Evolutionary conservation across 1,140 invertebrate species (phyloP), one percentile per base, ranked within the genome.

Genomic region (Neocloeon triangulifer): DNA sequence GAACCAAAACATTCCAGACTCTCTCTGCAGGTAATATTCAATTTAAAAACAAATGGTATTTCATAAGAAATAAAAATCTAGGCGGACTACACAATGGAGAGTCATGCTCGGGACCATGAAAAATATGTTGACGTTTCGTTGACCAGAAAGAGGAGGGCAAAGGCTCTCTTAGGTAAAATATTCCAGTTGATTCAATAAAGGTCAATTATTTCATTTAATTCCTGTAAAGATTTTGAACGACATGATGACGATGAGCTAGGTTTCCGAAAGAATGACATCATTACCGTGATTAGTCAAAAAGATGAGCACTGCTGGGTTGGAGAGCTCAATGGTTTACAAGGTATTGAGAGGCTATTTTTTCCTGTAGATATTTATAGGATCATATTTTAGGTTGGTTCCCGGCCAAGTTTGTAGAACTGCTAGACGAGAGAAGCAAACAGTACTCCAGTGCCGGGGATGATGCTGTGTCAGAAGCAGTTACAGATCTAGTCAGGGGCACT

Each of bases 271-370:
- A 96, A 96, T 64, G 91, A 97, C 56, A 86, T 97, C 12, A 95
- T 97, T 25, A 94, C 84, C 27, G 85, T 99, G 20, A 77, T 98
- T 17, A 94, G 84, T 46, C 86, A 91, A 48, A 88, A 89, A 51
- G 95, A 99, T 62, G 95, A 99, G 50, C 92, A 99, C 52, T 99
- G 95, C 53, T 99, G 95, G 95, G 76, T 97, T 38, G 95, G 95
- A 28, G 95, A 99, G 56, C 52, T 98, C 2, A 97, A 98, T 66
- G 94, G 94, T 2, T 52, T 95, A 19, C 62, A 85, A 51, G 94
- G 69, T 67, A 48, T 42, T 15, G 20, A 10, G n/a, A n/a, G n/a
- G n/a, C n/a, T n/a, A n/a, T n/a, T n/a, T n/a, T n/a, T n/a, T n/a
- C n/a, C n/a, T n/a, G n/a, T n/a, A n/a, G n/a, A n/a, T n/a, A n/a